Evolutionary conservation across 1,140 invertebrate species (phyloP).

Genomic region (Zaprionus taronus): DNA sequence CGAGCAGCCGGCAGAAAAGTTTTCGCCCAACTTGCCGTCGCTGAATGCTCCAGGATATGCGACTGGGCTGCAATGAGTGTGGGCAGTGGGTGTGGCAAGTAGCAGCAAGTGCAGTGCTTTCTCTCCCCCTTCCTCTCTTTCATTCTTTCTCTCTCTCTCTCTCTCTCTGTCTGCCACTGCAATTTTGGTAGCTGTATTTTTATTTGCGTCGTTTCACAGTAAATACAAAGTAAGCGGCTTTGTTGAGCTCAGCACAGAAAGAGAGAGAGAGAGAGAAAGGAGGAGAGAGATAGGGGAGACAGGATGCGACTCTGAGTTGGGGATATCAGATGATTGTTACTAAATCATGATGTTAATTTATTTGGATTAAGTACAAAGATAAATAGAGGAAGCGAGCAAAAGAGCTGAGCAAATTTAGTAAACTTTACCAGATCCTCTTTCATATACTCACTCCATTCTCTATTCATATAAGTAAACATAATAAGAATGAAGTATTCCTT

Average conservation of each 20-base stretch:
- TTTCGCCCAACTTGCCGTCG: slow-evolving; percentile 44
- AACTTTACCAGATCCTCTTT: neutral
- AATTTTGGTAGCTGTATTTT: slow-evolving; percentile 38
- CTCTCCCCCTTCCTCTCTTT: neutral
- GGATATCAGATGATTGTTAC: slow-evolving; percentile 20
- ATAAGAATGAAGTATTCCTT: slow-evolving; percentile 3
- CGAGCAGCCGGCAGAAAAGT: slow-evolving; percentile 54
- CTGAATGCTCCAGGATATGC: slow-evolving; percentile 23
- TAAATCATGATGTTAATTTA: slow-evolving; percentile 40
- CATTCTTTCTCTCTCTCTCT: neutral
- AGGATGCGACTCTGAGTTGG: neutral
- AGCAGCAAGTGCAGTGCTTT: slow-evolving; percentile 21
- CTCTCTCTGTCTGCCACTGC: slow-evolving; percentile 13
- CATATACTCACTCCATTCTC: neutral
- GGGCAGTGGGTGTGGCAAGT: neutral
- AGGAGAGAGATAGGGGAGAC: neutral
- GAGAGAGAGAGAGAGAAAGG: neutral
- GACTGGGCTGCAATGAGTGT: neutral
- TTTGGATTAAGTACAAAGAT: slow-evolving; percentile 25
- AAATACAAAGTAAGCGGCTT: slow-evolving; percentile 44
- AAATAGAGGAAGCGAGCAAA: slow-evolving; percentile 1
- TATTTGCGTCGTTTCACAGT: slow-evolving; percentile 23
- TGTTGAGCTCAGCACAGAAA: slow-evolving; percentile 12
- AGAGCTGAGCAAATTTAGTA: neutral
- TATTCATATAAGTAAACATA: slow-evolving; percentile 2